Conservation (phyloP, 1,140 invertebrate species). For the Dufourea novaeangliae region DNA sequence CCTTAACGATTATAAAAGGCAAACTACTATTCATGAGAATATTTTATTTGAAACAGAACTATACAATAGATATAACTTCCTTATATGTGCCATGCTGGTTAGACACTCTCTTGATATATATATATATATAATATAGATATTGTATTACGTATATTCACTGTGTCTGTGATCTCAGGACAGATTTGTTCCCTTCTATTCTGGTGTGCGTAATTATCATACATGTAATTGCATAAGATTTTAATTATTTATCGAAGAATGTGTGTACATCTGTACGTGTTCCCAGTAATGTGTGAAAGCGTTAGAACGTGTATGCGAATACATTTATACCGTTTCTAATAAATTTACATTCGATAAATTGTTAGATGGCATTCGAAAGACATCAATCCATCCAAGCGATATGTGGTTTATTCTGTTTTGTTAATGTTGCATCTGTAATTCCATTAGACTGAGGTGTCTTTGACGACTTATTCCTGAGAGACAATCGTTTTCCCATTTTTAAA, state of each 20-base stretch:
- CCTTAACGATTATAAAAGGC: conserved; percentile 13
- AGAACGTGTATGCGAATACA: conserved; percentile 43
- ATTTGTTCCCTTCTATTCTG: conserved; percentile 37
- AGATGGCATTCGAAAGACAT: conserved; percentile 11
- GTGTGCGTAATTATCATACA: conserved; percentile 30
- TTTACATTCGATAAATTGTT: conserved; percentile 43
- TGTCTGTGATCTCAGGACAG: conserved; percentile 50
- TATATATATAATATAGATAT: conserved; percentile 16
- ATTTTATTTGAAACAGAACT: conserved; percentile 49
- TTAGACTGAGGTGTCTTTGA: conserved; percentile 31
- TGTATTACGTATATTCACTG: conserved; percentile 35
- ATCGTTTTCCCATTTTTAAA: conserved; percentile 63
- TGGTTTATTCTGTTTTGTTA: conserved; percentile 25
- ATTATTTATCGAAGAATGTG: conserved; percentile 52
- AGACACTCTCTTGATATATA: conserved; percentile 24
- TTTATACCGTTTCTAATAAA: conserved; percentile 71
- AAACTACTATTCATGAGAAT: conserved; percentile 50
- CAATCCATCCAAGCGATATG: conserved; percentile 71
- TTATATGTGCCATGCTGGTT: conserved; percentile 28
- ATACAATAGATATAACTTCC: conserved; percentile 27
- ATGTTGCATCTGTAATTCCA: conserved; percentile 22
- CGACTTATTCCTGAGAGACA: conserved; percentile 50
- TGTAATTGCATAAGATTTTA: conserved; percentile 33
- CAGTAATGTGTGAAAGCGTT: conserved; percentile 21
- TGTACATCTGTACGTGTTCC: conserved; percentile 4